Conservation (phyloP, 2,888 invertebrate species). For the Acanthosepion esculentum region DNA sequence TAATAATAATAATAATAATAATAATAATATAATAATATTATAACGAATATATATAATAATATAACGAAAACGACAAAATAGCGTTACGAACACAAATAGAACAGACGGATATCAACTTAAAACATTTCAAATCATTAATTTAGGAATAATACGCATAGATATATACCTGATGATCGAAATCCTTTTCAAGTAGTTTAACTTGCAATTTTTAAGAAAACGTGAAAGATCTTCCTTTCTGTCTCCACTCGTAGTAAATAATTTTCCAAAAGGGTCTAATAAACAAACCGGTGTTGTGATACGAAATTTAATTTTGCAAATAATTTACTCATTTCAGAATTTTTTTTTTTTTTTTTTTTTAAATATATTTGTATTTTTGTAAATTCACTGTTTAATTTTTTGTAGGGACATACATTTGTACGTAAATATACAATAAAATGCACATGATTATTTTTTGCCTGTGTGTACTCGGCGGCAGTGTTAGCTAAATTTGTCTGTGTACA, state of each 20-base stretch:
- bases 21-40: too few species aligned
- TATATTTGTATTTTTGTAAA: background rate
- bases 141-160: background rate
- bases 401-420: background rate
- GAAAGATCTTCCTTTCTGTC: background rate
- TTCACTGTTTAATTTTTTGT: background rate
- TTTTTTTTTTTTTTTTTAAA: too few species aligned
- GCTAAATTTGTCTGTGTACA: background rate
- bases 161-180: slow-evolving; percentile 6
- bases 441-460: background rate
- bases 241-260: background rate
- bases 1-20: background rate
- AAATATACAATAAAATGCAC: background rate
- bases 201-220: background rate
- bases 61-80: background rate
- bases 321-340: background rate
- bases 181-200: background rate
- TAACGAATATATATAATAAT: too few species aligned
- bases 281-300: background rate
- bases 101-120: background rate
- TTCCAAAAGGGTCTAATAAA: background rate
- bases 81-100: background rate
- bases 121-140: background rate
- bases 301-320: background rate
- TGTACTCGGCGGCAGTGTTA: background rate